Evolutionary conservation across 2,113 vertebrate species (phyloP).

Genomic region (Campylomormyrus tamandua): DNA sequence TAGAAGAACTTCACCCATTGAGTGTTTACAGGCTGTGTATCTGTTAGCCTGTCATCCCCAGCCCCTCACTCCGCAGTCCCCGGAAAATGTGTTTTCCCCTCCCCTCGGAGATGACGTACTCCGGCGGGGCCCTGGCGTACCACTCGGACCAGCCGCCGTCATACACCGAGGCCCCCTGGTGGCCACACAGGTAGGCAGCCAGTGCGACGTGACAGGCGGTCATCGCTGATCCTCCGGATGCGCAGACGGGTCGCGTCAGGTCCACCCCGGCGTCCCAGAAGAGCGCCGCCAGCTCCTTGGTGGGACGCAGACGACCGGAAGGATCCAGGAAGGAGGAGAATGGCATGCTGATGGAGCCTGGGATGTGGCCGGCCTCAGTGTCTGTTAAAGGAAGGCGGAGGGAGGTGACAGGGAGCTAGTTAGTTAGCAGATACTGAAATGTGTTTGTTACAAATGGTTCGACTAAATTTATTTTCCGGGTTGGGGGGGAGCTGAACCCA

Average conservation of each 20-base stretch:
- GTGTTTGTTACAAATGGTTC: not conserved
- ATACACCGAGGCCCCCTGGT: conserved; percentile 69
- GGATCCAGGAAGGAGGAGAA: conserved; percentile 73
- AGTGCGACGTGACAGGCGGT: conserved; percentile 80
- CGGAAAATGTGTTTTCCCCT: conserved; percentile 63
- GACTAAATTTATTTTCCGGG: not conserved
- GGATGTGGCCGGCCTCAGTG: conserved; percentile 81
- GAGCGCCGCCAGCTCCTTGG: conserved; percentile 60
- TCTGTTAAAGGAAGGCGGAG: conserved; percentile 47
- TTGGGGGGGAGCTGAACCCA: too few species aligned
- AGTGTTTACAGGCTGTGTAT: not conserved
- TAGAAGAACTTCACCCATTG: not conserved
- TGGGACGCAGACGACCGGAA: conserved; percentile 67
- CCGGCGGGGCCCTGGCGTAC: conserved; percentile 74
- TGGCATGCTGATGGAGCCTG: conserved; percentile 74
- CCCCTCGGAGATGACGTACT: conserved; percentile 76
- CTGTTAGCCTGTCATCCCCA: not conserved
- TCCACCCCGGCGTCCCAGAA: conserved; percentile 71
- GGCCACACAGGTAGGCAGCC: conserved; percentile 77
- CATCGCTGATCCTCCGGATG: conserved; percentile 80
- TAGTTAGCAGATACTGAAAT: not conserved
- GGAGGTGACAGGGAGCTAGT: not conserved
- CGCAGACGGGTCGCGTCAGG: conserved; percentile 68
- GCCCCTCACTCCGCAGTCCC: not conserved
- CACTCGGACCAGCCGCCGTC: conserved; percentile 90